A percentile compares a stretch with the other conserved stretches of the same genome.
Conservation (phyloP, 2,888 invertebrate species). For the Tenthredo mesomela region DNA sequence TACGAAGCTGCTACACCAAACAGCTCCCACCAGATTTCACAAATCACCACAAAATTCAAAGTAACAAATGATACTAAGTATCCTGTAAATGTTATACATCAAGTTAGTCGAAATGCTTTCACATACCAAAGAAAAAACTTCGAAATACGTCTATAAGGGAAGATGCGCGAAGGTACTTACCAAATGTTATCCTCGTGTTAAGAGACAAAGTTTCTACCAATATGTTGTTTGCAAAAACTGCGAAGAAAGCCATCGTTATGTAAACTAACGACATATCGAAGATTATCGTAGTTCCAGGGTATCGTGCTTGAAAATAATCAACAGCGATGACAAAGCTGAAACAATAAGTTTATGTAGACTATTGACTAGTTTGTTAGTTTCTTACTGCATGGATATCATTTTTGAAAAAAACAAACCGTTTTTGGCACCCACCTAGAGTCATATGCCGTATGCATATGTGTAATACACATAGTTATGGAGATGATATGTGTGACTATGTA, state of each 20-base stretch:
- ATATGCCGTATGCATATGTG: not conserved
- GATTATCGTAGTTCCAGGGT: slow-evolving; percentile 91
- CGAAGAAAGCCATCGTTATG: slow-evolving; percentile 93
- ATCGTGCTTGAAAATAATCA: slow-evolving; percentile 93
- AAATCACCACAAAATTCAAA: slow-evolving; percentile 90
- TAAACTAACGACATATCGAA: slow-evolving; percentile 96
- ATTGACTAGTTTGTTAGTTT: not conserved
- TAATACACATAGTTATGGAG: not conserved
- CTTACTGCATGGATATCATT: not conserved
- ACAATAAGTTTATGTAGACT: slow-evolving; percentile 61
- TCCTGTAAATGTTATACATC: slow-evolving; percentile 79
- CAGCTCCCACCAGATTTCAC: slow-evolving; percentile 92
- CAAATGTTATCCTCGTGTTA: slow-evolving; percentile 92
- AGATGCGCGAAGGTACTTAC: slow-evolving; percentile 77
- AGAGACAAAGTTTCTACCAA: slow-evolving; percentile 90
- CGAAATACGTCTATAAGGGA: not conserved
- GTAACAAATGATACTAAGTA: slow-evolving; percentile 91
- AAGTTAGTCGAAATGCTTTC: slow-evolving; percentile 23
- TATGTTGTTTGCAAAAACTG: slow-evolving; percentile 92
- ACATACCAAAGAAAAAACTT: not conserved
- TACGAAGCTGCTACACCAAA: slow-evolving; percentile 90
- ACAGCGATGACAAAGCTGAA: slow-evolving; percentile 95
- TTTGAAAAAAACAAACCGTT: not conserved
- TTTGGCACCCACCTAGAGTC: not conserved
- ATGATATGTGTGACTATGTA: not conserved